Conservation (phyloP, 1,140 invertebrate genomes). For the Bathynomus jamesi region DNA sequence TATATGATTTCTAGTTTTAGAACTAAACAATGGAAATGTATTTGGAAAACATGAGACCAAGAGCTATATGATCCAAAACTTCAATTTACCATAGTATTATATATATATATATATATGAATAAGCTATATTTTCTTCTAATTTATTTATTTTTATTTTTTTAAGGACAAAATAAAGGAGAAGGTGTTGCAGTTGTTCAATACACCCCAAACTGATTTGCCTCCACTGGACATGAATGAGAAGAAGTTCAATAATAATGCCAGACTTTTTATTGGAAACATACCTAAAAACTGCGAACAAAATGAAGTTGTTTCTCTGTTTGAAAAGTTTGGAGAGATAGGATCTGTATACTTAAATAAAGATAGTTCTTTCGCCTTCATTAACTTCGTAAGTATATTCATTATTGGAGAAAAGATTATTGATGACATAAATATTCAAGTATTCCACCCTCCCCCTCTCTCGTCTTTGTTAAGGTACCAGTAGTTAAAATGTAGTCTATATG, state of each 20-base stretch:
- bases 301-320: constrained; percentile 76
- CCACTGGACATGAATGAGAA: constrained; percentile 28
- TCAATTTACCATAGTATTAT: too few species aligned
- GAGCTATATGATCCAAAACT: too few species aligned
- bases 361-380: constrained; percentile 95
- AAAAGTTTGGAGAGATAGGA: constrained; percentile 72
- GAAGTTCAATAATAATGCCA: constrained; percentile 81
- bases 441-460: too few species aligned
- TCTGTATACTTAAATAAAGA: constrained; percentile 91
- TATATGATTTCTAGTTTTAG: too few species aligned
- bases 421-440: too few species aligned
- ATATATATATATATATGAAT: neutral
- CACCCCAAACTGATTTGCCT: constrained; percentile 23
- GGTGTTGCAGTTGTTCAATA: constrained; percentile 18
- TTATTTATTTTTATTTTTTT: neutral
- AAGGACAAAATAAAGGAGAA: constrained; percentile 34
- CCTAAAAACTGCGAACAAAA: constrained; percentile 76
- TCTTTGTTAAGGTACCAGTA: too few species aligned
- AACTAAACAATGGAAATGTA: too few species aligned
- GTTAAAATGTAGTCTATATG: too few species aligned
- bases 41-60: too few species aligned
- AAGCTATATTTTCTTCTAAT: neutral
- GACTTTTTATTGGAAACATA: constrained; percentile 91
- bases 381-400: constrained; percentile 60
- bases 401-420: too few species aligned